phyloP scores from a whole-genome alignment of 2,113 vertebrate genomes.

The Romanogobio albipinnatus region DNA sequence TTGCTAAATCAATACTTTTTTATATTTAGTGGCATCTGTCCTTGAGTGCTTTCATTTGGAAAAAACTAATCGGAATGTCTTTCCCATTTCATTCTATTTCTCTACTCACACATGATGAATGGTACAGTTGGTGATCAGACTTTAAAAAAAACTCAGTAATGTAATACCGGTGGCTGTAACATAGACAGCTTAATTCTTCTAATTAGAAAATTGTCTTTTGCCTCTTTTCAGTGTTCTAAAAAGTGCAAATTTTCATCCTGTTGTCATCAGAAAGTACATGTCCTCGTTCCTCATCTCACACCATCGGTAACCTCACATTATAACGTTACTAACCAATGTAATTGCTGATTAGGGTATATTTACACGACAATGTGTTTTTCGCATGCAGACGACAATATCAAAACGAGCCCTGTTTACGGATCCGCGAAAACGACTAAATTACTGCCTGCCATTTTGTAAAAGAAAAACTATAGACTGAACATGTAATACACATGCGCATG shows the following conservation, averaged over 20 bases:
- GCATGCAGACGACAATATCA: no score
- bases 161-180: neutral
- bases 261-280: neutral
- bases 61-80: neutral
- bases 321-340: neutral
- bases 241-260: neutral
- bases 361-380: no score
- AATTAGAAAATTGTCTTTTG: neutral
- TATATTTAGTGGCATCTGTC: conserved; percentile 26
- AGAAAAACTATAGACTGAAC: no score
- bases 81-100: conserved; percentile 13
- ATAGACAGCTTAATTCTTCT: neutral
- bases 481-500: no score
- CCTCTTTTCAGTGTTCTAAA: neutral
- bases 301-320: neutral
- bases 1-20: conserved; percentile 40
- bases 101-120: neutral
- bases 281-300: neutral
- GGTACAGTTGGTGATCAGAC: neutral
- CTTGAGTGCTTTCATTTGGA: conserved; percentile 20
- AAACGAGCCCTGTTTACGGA: no score
- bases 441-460: no score
- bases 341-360: no score
- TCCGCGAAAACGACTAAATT: no score
- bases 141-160: neutral